phyloP scores from a whole-genome alignment of 2,113 vertebrate species.

The Alligator mississippiensis region DNA sequence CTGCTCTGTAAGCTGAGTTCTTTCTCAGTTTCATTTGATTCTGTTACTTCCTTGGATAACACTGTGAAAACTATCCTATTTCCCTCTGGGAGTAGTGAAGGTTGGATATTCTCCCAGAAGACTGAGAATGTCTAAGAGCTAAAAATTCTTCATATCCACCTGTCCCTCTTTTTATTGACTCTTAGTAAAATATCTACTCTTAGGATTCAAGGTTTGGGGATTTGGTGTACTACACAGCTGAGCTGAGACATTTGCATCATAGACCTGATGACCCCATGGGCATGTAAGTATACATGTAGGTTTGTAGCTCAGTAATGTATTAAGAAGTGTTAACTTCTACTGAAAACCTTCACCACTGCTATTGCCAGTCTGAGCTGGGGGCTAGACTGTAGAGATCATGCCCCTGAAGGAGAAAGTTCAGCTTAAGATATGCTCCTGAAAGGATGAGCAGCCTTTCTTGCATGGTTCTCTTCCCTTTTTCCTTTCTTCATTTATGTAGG shows the following conservation, averaged over 20 bases:
- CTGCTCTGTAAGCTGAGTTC: no score
- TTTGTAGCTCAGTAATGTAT: not conserved
- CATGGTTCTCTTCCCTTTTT: not conserved
- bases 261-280: not conserved
- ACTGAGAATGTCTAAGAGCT: not conserved
- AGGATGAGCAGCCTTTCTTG: not conserved
- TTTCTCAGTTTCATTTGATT: not conserved
- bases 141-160: not conserved
- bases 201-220: not conserved
- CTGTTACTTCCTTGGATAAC: not conserved
- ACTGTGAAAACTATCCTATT: not conserved
- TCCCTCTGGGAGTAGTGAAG: not conserved
- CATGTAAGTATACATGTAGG: rapidly evolving
- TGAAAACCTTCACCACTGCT: not conserved
- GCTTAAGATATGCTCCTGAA: not conserved
- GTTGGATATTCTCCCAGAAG: not conserved
- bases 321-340: not conserved
- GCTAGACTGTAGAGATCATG: not conserved
- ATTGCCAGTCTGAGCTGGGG: not conserved
- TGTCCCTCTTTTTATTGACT: no score
- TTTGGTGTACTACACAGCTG: no score
- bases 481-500: not conserved
- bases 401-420: not conserved
- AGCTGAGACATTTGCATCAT: not conserved
- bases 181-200: not conserved